A percentile compares a stretch with the other conserved stretches of the same genome.
Evolutionary conservation across 1,140 invertebrate species (phyloP).

Genomic region (Chironomus tepperi): DNA sequence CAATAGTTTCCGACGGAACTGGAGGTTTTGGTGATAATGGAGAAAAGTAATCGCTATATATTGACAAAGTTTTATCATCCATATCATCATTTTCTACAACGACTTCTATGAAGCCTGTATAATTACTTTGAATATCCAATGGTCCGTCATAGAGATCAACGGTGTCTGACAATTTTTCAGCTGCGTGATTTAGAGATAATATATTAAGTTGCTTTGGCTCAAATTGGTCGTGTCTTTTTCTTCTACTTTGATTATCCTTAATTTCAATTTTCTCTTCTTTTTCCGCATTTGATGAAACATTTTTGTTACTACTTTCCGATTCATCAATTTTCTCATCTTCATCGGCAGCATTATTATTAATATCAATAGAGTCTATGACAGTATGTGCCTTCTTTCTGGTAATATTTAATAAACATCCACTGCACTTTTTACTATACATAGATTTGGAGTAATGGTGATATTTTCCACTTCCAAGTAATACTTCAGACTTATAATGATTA

Average conservation of each 20-base stretch:
- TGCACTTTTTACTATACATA: slow-evolving; percentile 36
- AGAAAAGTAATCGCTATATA: slow-evolving; percentile 50
- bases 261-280: slow-evolving; percentile 9
- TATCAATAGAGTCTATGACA: slow-evolving; percentile 26
- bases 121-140: slow-evolving; percentile 64
- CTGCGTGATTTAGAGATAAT: slow-evolving; percentile 27
- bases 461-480: slow-evolving; percentile 57
- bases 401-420: slow-evolving; percentile 35
- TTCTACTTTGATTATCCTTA: neutral
- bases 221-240: neutral
- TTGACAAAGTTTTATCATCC: slow-evolving; percentile 36
- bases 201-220: slow-evolving; percentile 30
- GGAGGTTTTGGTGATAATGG: slow-evolving; percentile 44
- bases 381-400: slow-evolving; percentile 24
- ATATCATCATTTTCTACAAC: slow-evolving; percentile 49
- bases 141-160: slow-evolving; percentile 54
- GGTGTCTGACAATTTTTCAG: slow-evolving; percentile 16
- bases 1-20: slow-evolving; percentile 32
- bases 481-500: slow-evolving; percentile 46
- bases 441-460: slow-evolving; percentile 39
- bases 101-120: slow-evolving; percentile 74
- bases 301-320: neutral
- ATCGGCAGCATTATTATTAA: neutral
- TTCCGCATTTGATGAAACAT: neutral
- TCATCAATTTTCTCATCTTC: slow-evolving; percentile 6